Evolutionary conservation across 1,140 invertebrate genomes (phyloP).

Genomic region (Zaprionus davidi): DNA sequence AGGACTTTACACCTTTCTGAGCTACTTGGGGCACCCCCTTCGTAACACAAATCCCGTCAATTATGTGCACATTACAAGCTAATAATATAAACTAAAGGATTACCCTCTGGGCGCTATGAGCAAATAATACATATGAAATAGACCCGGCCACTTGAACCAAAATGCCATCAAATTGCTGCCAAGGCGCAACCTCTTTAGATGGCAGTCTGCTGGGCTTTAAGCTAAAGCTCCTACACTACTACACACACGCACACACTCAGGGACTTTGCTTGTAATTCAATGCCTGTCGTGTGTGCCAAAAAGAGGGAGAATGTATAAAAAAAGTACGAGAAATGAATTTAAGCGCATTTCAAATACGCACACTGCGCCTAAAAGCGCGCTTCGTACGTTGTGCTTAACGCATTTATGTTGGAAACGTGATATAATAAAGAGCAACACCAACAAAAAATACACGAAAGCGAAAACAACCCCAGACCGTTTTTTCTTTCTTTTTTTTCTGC

Average conservation of each 20-base stretch:
- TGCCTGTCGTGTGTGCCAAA: slow-evolving; percentile 52
- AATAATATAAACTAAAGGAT: slow-evolving; percentile 80
- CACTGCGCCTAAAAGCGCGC: slow-evolving; percentile 51
- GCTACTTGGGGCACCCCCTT: background rate
- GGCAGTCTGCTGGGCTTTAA: slow-evolving; percentile 24
- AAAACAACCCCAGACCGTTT: slow-evolving; percentile 29
- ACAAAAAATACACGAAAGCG: slow-evolving; percentile 38
- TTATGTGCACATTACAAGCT: slow-evolving; percentile 75
- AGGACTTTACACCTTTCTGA: slow-evolving; percentile 45
- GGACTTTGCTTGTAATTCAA: slow-evolving; percentile 65
- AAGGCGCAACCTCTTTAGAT: slow-evolving; percentile 37
- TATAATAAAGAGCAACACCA: slow-evolving; percentile 72
- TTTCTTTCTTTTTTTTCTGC: slow-evolving; percentile 1
- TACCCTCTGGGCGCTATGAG: slow-evolving; percentile 55
- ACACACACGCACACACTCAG: slow-evolving; percentile 7
- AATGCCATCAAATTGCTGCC: slow-evolving; percentile 73
- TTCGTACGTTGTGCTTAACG: slow-evolving; percentile 72
- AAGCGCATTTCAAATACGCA: slow-evolving; percentile 77
- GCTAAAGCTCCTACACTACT: slow-evolving; percentile 19
- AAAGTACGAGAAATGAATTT: slow-evolving; percentile 62
- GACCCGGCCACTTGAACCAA: slow-evolving; percentile 58
- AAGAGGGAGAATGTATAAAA: slow-evolving; percentile 32
- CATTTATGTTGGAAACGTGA: slow-evolving; percentile 80
- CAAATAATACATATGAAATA: slow-evolving; percentile 59
- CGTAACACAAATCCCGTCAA: slow-evolving; percentile 62